These are phyloP conservation scores for Cynopterus brachyotis DNA, from an alignment of 2,113 vertebrate genomes.

Conservation along the genomic window DNA sequence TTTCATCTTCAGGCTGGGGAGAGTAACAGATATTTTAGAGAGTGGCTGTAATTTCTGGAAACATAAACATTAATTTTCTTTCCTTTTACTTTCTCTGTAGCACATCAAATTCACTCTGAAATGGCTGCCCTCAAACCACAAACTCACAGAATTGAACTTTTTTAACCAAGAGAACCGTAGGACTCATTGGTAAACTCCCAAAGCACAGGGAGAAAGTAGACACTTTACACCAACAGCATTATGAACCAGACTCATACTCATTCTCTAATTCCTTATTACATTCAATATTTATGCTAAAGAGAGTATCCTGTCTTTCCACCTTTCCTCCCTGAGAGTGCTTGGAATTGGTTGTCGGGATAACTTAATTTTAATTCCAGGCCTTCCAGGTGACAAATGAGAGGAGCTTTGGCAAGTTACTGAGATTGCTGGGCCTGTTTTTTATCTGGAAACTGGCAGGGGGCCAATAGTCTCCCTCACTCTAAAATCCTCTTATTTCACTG, in stretches of 20 bases:
- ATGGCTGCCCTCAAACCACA: not conserved
- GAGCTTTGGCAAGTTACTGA: no score
- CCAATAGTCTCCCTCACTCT: not conserved
- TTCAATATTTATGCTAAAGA: not conserved
- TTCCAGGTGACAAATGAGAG: not conserved
- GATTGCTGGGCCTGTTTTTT: not conserved
- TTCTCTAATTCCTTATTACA: accelerated
- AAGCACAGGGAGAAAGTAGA: not conserved
- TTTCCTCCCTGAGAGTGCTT: not conserved
- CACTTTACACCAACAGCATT: accelerated
- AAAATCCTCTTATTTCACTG: not conserved
- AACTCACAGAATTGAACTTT: not conserved
- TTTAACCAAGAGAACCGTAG: not conserved
- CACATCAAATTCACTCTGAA: not conserved
- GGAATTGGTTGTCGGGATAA: not conserved
- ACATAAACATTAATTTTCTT: not conserved
- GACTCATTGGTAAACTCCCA: not conserved
- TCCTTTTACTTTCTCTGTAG: not conserved
- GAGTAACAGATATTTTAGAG: not conserved
- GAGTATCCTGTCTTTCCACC: not conserved
- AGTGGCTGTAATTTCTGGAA: not conserved
- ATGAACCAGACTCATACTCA: not conserved
- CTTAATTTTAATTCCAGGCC: not conserved
- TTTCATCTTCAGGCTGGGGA: not conserved
- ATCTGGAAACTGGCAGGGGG: not conserved